Evolutionary conservation across 2,888 invertebrate species (phyloP).

Genomic region (Notodonta dromedarius): DNA sequence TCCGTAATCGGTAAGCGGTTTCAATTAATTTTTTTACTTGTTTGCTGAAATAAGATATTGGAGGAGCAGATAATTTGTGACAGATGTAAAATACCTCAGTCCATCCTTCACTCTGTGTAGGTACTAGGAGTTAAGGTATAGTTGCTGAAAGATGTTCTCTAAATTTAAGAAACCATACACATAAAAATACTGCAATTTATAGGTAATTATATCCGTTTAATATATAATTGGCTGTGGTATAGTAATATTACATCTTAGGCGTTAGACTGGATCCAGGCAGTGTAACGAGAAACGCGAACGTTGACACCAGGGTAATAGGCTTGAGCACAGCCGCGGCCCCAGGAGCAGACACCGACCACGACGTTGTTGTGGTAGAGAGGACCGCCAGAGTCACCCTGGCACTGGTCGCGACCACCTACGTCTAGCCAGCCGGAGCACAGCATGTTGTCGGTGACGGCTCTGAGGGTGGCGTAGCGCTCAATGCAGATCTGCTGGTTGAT

Average conservation of each 20-base stretch:
- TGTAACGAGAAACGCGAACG: conserved; percentile 45
- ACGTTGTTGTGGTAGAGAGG: conserved; percentile 48
- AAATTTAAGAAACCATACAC: too few species aligned
- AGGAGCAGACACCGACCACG: conserved; percentile 51
- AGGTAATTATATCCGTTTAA: neutral
- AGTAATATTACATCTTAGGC: conserved; percentile 22
- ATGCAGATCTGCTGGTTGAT: conserved; percentile 48
- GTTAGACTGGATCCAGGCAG: conserved; percentile 39
- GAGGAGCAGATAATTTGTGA: too few species aligned
- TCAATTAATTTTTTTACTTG: too few species aligned
- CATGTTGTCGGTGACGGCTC: conserved; percentile 46
- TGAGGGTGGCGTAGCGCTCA: conserved; percentile 35
- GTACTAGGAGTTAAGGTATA: too few species aligned
- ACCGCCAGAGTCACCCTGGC: conserved; percentile 52
- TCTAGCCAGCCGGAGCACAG: conserved; percentile 54
- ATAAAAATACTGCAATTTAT: too few species aligned
- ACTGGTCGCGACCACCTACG: conserved; percentile 52
- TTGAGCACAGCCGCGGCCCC: conserved; percentile 41
- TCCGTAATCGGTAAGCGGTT: too few species aligned
- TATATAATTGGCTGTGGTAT: too few species aligned
- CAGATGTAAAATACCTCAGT: too few species aligned
- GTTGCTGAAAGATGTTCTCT: too few species aligned
- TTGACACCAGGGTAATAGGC: conserved; percentile 48
- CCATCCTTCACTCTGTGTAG: too few species aligned
- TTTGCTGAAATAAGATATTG: too few species aligned